Base-by-base conservation (phyloP, 53 echinoderm and acorn worm species). In the Luidia sarsii region DNA sequence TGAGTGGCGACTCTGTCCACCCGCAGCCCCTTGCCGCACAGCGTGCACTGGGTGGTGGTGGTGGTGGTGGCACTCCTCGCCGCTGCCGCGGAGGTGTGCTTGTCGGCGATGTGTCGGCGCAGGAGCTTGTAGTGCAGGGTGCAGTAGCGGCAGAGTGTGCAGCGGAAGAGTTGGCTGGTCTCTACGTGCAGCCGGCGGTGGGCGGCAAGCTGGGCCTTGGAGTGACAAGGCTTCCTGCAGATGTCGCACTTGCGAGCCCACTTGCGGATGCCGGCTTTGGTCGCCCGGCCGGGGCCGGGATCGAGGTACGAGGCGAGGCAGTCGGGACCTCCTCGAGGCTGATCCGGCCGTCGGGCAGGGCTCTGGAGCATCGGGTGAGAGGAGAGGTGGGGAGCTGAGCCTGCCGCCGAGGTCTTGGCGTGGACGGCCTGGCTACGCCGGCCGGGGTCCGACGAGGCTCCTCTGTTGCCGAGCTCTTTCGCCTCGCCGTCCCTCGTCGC, bases 41-140 rank as follows among this genome's bases (percentile, higher is more conserved):
- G n/a, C 45, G 29, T 60, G 32, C 62, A 31, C 32, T 43, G 29
- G 2, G 46, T 48, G 32, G 22, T 28, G 23, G 77, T 32, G 46
- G 25, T 18, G n/a, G n/a, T 77, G 31, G 28, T 59, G 18, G 46
- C 30, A n/a, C n/a, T n/a, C n/a, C n/a, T n/a, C n/a, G n/a, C n/a
- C n/a, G n/a, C n/a, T n/a, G n/a, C n/a, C 19, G 6, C 48, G 8
- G 60, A 8, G 1, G 48, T 3, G 32, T 77, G 77, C 48, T 77
- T 77, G 18, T 59, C 48, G 18, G 8, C 24, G 10, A 77, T 77
- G 32, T 77, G 77, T 2, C 62, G 77, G 16, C 61, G 59, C 27
- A 77, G 45, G 14, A 77, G 30, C 33, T 77, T 77, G 61, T 77
- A 77, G 22, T 77, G 60, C 48, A 77, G 46, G 2, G 77, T 77